Evolutionary conservation across 2,888 invertebrate genomes (phyloP), one percentile per base, ranked within the genome.

Genomic region (Oscheius onirici): DNA sequence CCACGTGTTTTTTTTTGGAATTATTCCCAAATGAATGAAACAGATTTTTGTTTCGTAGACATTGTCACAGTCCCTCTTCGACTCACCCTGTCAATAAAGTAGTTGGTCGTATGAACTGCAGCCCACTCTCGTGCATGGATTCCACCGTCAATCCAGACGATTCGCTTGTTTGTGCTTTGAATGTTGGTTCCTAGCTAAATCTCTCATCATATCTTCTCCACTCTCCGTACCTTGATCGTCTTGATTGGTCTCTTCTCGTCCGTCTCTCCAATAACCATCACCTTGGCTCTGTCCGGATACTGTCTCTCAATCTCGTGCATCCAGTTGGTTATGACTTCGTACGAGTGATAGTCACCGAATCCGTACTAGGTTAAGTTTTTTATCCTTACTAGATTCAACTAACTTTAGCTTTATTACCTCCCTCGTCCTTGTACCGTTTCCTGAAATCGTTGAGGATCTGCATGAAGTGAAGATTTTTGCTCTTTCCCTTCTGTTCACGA

Each of bases 71-170:
- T 13, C n/a, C 20, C 46, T 17, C 5, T 3, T 41, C 24, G 26
- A 17, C 71, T 41, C 15, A 83, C 86, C 75, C 86, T 78, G 51
- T 87, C 83, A 46, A 87, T 86, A 69, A 87, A 87, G 73, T 81
- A 88, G 5, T 86, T 72, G 1, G 83, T 83, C 0, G 86, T 87
- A 65, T 86, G 87, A 13, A 84, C 80, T 24, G 87, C 82, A 8
- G 86, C 86, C 87, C 86, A 87, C 69, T 87, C 85, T 60, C 83
- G 71, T 17, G 86, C 85, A 72, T 87, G 87, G 51, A 87, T 87
- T 8, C 87, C 87, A 22, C 83, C 87, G 72, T 87, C 87, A 49
- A 87, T 82, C 86, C 86, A 87, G 26, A 87, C 78, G 8, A 79
- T 74, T 46, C 82, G 71, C 57, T 85, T 85, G 55, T 74, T 74